A percentile compares a stretch with the other conserved stretches of the same genome.
phyloP scores from a whole-genome alignment of 1,140 invertebrate species.

The Camponotus vicinus region DNA sequence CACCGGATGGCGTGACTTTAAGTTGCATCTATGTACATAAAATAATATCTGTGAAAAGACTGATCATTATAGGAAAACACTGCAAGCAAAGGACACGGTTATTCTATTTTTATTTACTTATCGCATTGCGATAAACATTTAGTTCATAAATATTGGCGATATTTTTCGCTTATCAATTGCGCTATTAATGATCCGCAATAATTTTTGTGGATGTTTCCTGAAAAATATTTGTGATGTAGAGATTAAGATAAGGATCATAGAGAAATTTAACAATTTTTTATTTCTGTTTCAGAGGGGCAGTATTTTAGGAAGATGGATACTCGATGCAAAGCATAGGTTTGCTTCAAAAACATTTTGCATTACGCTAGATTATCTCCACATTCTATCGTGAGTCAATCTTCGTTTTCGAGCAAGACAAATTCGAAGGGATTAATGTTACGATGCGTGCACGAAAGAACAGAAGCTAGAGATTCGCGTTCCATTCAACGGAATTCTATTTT shows the following conservation, averaged over 20 bases:
- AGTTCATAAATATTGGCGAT: background rate
- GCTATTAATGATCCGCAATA: background rate
- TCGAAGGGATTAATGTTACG: background rate
- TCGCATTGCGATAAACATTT: background rate
- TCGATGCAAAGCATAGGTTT: constrained; percentile 71
- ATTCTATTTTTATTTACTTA: background rate
- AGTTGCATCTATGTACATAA: background rate
- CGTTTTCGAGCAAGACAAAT: background rate
- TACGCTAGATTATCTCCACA: constrained; percentile 18
- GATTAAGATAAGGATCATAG: constrained; percentile 3
- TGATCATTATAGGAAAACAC: background rate
- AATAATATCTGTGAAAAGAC: background rate
- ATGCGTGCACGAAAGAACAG: background rate
- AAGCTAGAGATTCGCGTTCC: constrained; percentile 23
- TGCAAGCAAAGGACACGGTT: background rate
- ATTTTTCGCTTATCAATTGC: background rate
- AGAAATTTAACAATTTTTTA: constrained; percentile 8
- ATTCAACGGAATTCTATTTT: background rate
- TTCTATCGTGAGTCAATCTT: constrained; percentile 27
- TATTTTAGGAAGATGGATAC: constrained; percentile 69
- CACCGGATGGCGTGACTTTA: background rate
- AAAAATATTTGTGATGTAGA: background rate
- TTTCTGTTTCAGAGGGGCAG: constrained; percentile 63
- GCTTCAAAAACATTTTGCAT: constrained; percentile 4
- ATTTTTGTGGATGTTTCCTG: background rate